Base-by-base conservation (phyloP, 1,140 invertebrate species). In the Harpegnathos saltator region DNA sequence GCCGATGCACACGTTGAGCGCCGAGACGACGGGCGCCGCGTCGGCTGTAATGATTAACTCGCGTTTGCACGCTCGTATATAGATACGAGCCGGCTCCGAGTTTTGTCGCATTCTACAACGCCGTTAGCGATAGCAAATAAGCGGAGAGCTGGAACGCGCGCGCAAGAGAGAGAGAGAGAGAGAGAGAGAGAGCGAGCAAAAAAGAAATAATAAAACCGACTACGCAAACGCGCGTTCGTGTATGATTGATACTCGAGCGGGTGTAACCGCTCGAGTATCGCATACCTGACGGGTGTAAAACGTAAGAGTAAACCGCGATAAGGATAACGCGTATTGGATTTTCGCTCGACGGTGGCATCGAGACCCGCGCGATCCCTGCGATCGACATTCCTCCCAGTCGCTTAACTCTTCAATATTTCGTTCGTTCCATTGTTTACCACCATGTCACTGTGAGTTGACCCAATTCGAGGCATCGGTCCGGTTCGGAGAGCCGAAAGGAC, bases 291-390 rank as follows among this genome's bases (percentile, higher is more conserved):
- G 17, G 22, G 12, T 14, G 12, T 44, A 58, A 78, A 78, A 56
- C 52, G 63, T 26, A 78, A 78, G 17, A 19, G 33, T 58, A 68
- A 68, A 58, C 62, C 22, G 17, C 75, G 50, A 75, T 75, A 68
- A 78, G 15, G 14, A 19, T 44, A 44, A 44, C 4, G 19, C 22
- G 7, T 69, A 29, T 78, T 50, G 17, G 12, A 69, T 78, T 78
- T 69, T 22, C n/a, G 19, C 48, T 74, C 2, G n/a, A 24, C 24
- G 38, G 1, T 62, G n/a, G 22, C 24, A n/a, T n/a, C n/a, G n/a
- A n/a, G n/a, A n/a, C n/a, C n/a, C 38, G 0, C 14, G 29, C 26
- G 9, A 26, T 44, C 11, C 9, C 3, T 9, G 38, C 7, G 38
- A 44, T 44, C 38, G 7, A 44, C 11, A 11, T 44, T 44, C 38